phyloP scores from a whole-genome alignment of 1,140 invertebrate genomes.

The Pararge aegeria region DNA sequence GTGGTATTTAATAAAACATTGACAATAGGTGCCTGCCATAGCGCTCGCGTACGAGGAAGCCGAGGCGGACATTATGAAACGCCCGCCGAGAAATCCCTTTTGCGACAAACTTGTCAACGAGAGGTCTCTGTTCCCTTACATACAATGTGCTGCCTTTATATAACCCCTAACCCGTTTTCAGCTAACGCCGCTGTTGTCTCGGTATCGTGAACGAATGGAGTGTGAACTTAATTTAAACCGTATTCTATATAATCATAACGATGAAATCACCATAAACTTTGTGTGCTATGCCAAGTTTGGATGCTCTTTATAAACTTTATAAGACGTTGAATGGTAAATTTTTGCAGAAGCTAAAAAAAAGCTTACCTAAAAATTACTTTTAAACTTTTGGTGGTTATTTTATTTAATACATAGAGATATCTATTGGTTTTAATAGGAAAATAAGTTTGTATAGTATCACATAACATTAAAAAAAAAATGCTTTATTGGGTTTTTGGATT shows the following conservation, averaged over 20 bases:
- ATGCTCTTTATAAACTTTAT: no score
- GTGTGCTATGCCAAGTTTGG: background rate
- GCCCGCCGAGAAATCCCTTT: slow-evolving; percentile 95
- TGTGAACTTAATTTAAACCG: slow-evolving; percentile 35
- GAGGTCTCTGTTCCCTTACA: slow-evolving; percentile 82
- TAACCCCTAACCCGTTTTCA: slow-evolving; percentile 62
- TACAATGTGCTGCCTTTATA: slow-evolving; percentile 48
- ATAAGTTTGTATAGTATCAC: no score
- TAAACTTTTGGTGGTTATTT: no score
- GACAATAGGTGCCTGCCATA: slow-evolving; percentile 95
- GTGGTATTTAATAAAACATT: slow-evolving; percentile 45
- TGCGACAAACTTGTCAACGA: slow-evolving; percentile 98
- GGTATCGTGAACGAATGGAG: slow-evolving; percentile 59
- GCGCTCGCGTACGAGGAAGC: slow-evolving; percentile 99
- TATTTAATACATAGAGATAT: no score
- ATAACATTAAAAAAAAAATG: no score
- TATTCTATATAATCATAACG: slow-evolving; percentile 42
- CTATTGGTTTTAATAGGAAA: no score
- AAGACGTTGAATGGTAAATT: background rate
- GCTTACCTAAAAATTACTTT: no score
- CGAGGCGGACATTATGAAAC: slow-evolving; percentile 99
- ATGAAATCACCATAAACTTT: slow-evolving; percentile 9
- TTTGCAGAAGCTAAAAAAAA: background rate
- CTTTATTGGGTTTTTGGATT: no score
- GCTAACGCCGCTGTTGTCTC: slow-evolving; percentile 67